phyloP scores from a whole-genome alignment of 2,888 invertebrate species.

The Pandemis corylana region DNA sequence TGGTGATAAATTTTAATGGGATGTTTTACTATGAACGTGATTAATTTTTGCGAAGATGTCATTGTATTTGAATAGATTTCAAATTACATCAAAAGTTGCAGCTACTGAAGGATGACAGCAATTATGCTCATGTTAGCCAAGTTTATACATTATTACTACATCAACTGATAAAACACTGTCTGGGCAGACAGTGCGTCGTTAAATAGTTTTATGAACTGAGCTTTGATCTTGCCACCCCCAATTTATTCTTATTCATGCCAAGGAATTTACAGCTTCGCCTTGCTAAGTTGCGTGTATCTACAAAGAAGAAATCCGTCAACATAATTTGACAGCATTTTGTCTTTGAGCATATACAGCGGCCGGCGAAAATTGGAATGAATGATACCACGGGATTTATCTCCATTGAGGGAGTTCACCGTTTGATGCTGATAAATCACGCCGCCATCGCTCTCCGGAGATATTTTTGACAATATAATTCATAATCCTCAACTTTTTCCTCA shows the following conservation, averaged over 20 bases:
- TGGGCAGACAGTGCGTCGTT: not conserved
- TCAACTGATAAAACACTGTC: not conserved
- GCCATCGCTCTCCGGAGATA: conserved; percentile 49
- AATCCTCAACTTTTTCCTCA: conserved; percentile 43
- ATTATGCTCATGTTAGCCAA: not conserved
- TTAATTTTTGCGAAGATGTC: no score
- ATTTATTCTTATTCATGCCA: not conserved
- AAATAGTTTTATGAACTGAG: not conserved
- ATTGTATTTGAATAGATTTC: no score
- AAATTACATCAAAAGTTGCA: no score
- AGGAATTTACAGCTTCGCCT: conserved; percentile 53
- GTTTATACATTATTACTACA: not conserved
- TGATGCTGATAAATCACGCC: conserved; percentile 67
- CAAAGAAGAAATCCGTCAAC: conserved; percentile 56
- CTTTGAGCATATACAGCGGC: conserved; percentile 49
- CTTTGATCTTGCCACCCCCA: not conserved
- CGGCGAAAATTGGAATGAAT: conserved; percentile 59
- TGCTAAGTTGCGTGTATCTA: conserved; percentile 47
- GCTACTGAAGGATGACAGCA: no score
- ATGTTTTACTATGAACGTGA: not conserved
- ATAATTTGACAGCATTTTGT: conserved; percentile 53
- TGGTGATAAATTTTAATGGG: not conserved
- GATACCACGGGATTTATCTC: conserved; percentile 66
- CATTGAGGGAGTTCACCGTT: conserved; percentile 61
- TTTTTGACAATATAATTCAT: conserved; percentile 50